These are phyloP conservation scores for Kryptopterus vitreolus DNA, from an alignment of 2,797 vertebrate genomes.

Conservation along the genomic window DNA sequence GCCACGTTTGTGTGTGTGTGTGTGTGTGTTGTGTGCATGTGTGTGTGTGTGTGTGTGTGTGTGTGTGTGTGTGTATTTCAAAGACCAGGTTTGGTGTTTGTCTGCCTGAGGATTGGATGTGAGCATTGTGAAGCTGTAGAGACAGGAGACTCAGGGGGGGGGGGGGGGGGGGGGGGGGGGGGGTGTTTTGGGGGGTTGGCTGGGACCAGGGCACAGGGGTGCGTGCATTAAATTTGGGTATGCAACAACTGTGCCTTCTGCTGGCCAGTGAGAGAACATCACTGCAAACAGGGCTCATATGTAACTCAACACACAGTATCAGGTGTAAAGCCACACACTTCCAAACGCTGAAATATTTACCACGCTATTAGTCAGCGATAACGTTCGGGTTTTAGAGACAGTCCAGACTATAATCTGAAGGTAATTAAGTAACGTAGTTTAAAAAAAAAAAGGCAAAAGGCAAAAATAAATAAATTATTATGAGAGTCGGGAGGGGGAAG, in stretches of 20 bases:
- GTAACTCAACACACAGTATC: constrained; percentile 33
- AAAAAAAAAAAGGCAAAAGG: neutral
- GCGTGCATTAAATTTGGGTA: constrained; percentile 47
- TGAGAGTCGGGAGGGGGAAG: too few relatives aligned
- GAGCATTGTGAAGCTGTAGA: constrained; percentile 26
- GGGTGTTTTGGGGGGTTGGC: constrained; percentile 13
- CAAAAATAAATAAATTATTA: too few relatives aligned
- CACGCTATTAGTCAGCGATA: constrained; percentile 43
- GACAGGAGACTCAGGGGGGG: constrained; percentile 1
- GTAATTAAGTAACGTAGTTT: constrained; percentile 4
- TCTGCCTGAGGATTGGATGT: constrained; percentile 34
- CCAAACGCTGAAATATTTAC: constrained; percentile 51
- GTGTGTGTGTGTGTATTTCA: constrained; percentile 57
- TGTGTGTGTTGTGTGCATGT: constrained; percentile 59
- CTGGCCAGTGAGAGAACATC: constrained; percentile 65
- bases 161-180: neutral
- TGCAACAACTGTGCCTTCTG: constrained; percentile 72
- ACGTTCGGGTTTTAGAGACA: constrained; percentile 15
- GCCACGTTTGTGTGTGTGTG: constrained; percentile 60
- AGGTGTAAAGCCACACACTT: constrained; percentile 34
- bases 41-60: constrained; percentile 56
- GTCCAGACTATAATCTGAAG: neutral
- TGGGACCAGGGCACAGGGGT: constrained; percentile 50
- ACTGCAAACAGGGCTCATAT: constrained; percentile 16
- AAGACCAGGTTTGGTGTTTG: constrained; percentile 54